Conservation (phyloP, 2,888 invertebrate species). For the Temnothorax rugatulus region DNA sequence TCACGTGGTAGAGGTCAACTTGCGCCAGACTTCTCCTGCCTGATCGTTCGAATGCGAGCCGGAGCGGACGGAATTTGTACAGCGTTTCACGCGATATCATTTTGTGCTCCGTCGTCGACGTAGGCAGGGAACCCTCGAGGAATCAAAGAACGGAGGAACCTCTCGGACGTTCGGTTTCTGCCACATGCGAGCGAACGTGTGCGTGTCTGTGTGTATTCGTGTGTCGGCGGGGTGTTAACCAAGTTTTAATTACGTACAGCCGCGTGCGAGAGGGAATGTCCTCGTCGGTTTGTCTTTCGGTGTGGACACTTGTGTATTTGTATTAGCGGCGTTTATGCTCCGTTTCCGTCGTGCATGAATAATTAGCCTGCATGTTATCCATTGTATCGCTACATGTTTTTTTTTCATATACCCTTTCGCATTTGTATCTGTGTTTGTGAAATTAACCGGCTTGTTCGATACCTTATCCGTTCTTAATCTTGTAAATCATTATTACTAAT, state of each 20-base stretch:
- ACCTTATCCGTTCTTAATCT: background rate
- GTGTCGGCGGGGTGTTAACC: background rate
- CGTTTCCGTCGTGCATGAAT: background rate
- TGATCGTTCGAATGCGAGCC: constrained; percentile 16
- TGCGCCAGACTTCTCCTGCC: constrained; percentile 3
- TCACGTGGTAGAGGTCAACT: constrained; percentile 81
- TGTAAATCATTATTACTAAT: background rate
- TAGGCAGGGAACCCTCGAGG: constrained; percentile 13
- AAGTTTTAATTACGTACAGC: background rate
- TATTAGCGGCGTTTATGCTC: background rate
- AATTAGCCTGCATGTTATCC: background rate
- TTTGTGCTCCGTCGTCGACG: background rate
- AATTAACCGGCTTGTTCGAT: background rate
- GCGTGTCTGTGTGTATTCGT: background rate
- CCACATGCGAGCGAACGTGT: background rate
- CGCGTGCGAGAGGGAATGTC: background rate
- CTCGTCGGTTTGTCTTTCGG: background rate
- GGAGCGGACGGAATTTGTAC: background rate
- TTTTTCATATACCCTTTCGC: background rate
- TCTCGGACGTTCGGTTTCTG: background rate
- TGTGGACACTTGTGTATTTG: background rate
- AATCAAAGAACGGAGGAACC: background rate
- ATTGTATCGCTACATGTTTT: background rate
- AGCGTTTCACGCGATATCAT: background rate
- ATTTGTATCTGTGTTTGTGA: background rate